A percentile compares a stretch with the other conserved stretches of the same genome.
Evolutionary conservation across 2,888 invertebrate species (phyloP).

Genomic region (Heliconius erato): DNA sequence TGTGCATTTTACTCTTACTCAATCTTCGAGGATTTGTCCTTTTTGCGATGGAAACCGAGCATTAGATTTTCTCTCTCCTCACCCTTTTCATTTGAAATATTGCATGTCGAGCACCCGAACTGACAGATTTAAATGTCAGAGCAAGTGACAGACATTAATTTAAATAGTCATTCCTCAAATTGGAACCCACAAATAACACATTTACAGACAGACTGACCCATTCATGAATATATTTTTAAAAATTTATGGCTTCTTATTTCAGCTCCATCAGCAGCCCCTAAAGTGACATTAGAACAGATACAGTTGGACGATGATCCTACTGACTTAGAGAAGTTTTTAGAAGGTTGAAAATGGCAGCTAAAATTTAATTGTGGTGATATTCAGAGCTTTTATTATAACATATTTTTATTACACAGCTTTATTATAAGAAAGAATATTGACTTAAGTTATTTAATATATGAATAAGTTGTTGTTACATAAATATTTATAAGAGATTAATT

Average conservation of each 20-base stretch:
- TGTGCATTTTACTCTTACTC: too few relatives aligned
- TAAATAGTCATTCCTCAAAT: too few relatives aligned
- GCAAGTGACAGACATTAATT: too few relatives aligned
- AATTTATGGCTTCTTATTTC: slow-evolving; percentile 49
- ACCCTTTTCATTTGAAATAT: too few relatives aligned
- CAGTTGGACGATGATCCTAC: slow-evolving; percentile 72
- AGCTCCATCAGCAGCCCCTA: slow-evolving; percentile 64
- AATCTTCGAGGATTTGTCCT: too few relatives aligned
- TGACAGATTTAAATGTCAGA: too few relatives aligned
- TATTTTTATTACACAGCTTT: slow-evolving; percentile 58
- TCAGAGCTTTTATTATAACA: slow-evolving; percentile 65
- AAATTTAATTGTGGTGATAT: slow-evolving; percentile 51
- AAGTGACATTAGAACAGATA: slow-evolving; percentile 75
- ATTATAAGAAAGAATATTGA: slow-evolving; percentile 15
- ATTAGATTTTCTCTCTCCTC: too few relatives aligned
- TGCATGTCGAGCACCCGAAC: too few relatives aligned
- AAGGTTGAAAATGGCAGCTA: slow-evolving; percentile 66
- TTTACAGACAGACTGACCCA: too few relatives aligned
- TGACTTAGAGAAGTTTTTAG: slow-evolving; percentile 78
- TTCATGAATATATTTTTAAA: too few relatives aligned
- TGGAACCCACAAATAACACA: too few relatives aligned
- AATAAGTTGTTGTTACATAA: slow-evolving; percentile 22
- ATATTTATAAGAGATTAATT: neutral
- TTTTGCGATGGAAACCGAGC: too few relatives aligned
- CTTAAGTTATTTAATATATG: slow-evolving; percentile 11